Base-by-base conservation (phyloP, 1,140 invertebrate species). In the Drosophila nasuta region DNA sequence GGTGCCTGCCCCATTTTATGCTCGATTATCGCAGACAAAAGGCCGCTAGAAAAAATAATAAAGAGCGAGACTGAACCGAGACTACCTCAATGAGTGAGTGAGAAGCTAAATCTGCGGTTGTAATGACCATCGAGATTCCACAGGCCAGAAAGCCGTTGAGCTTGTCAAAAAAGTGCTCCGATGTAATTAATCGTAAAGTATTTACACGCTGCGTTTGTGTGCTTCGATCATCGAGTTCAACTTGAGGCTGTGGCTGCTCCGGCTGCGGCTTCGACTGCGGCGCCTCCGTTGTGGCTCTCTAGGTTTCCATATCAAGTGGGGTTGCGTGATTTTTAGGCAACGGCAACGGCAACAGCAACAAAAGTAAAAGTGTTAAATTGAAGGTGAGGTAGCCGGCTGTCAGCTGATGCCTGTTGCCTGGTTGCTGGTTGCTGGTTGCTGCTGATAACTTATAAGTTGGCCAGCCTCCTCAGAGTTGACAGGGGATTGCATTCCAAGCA, bases 121-220 rank as follows among this genome's bases (percentile, higher is more conserved):
- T 58, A 51, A 70, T 51, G 68, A 49, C 48, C 66, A 78, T 81
- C 82, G 82, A 86, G 87, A 82, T 83, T 78, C 71, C 75, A 67
- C 72, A 71, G 54, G 6, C 76, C 70, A 43, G 65, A 51, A 74
- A 51, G 45, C 66, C 70, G 80, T 75, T 81, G 74, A 80, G 70
- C 66, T 70, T 65, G 60, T 72, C 68, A 60, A 71, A 65, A 54
- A 60, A 49, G 62, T 66, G 58, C 75, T 78, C 68, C 54, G 75
- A 48, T 79, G 81, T 89, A 85, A 88, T 88, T 89, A 85, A 88
- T 88, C 83, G 77, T 75, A 72, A 89, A 89, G 80, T 88, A 81
- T 73, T 83, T 89, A 88, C 83, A 80, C 73, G 77, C 77, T 52
- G 11, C 38, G 15, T 33, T 15, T 35, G 30, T 46, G n/a, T 46